These are phyloP conservation scores for Cladopsammia gracilis DNA, from an alignment of 64 coral and sea anemone genomes.

Conservation along the genomic window DNA sequence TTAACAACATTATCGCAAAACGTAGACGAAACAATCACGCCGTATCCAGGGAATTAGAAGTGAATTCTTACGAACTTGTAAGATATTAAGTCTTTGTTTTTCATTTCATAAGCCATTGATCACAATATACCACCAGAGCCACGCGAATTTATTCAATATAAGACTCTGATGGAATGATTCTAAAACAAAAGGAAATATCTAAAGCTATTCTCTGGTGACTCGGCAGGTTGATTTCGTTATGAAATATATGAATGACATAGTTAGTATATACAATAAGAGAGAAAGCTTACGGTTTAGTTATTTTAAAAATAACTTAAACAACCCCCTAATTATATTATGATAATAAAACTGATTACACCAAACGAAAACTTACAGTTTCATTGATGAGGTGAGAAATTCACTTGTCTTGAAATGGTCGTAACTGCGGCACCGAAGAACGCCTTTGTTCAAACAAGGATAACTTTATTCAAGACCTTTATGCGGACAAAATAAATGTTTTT, in stretches of 20 bases:
- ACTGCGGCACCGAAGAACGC: not conserved
- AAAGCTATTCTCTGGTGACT: constrained; percentile 1
- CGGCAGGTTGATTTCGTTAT: constrained; percentile 23
- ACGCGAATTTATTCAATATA: constrained; percentile 43
- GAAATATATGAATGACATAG: constrained; percentile 49
- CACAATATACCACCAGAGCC: constrained; percentile 27
- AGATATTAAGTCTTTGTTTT: not conserved
- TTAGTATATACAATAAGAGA: constrained; percentile 56
- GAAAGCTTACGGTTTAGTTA: not conserved
- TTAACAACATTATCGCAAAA: too few relatives aligned
- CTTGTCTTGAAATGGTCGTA: not conserved
- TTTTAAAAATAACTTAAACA: constrained; percentile 16
- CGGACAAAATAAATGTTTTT: constrained; percentile 2
- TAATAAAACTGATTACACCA: not conserved
- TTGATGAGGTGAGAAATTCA: not conserved
- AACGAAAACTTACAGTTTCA: not conserved
- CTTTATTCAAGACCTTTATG: not conserved
- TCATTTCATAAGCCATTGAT: not conserved
- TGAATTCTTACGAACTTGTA: not conserved
- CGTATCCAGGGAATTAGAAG: not conserved
- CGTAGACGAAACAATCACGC: not conserved
- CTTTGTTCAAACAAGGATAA: constrained; percentile 30
- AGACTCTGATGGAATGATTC: constrained; percentile 11
- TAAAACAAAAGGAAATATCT: constrained; percentile 14
- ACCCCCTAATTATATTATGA: not conserved